These are phyloP conservation scores for Diploscapter pachys DNA, from an alignment of 1,140 invertebrate genomes.

Conservation along the genomic window DNA sequence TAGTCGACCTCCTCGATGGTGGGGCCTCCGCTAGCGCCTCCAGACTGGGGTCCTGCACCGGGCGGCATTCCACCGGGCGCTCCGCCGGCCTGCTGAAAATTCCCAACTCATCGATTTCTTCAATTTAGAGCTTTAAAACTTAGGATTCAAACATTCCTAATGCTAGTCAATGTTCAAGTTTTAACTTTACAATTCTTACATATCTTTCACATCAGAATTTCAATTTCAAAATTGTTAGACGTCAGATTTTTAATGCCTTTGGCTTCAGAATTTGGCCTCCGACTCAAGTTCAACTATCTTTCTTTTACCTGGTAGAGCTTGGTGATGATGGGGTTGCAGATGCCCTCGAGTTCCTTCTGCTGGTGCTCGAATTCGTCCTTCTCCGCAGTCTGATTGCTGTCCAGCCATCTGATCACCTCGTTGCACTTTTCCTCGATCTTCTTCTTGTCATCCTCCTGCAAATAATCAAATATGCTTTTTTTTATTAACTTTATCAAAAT, in stretches of 20 bases:
- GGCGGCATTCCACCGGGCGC: conserved; percentile 60
- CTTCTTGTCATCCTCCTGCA: conserved; percentile 23
- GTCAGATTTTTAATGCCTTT: no score
- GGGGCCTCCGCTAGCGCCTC: conserved; percentile 66
- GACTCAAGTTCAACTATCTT: conserved; percentile 10
- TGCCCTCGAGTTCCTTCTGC: conserved; percentile 75
- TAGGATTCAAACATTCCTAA: no score
- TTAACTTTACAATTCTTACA: no score
- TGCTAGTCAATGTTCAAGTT: no score
- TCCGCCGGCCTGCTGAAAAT: conserved; percentile 50
- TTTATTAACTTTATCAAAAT: no score
- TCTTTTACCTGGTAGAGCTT: conserved; percentile 37
- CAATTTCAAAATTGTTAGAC: no score
- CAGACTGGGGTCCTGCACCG: conserved; percentile 13
- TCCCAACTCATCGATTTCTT: no score
- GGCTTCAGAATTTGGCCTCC: background rate
- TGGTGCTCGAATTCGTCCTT: conserved; percentile 90
- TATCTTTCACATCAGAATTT: no score
- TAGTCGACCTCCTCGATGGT: conserved; percentile 94
- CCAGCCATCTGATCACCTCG: conserved; percentile 88
- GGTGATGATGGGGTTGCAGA: conserved; percentile 79
- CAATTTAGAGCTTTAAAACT: no score
- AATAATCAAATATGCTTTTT: no score
- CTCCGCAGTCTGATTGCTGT: conserved; percentile 83
- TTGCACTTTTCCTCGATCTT: conserved; percentile 84